Evolutionary conservation across 1,140 invertebrate genomes (phyloP).

Genomic region (Ceratina australensis): DNA sequence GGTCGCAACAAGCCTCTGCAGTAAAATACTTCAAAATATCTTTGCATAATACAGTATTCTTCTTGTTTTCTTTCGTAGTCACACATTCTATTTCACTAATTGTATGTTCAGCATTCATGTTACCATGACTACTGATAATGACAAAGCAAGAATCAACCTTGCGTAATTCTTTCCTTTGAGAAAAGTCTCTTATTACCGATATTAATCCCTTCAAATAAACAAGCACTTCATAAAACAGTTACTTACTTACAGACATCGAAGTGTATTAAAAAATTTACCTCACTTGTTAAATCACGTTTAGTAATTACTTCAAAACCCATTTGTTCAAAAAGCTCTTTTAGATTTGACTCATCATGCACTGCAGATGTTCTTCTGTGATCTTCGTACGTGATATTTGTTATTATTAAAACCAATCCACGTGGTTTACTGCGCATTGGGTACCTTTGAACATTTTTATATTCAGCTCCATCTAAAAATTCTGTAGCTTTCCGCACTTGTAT

Average conservation of each 20-base stretch:
- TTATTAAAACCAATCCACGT: slow-evolving; percentile 81
- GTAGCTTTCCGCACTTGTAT: slow-evolving; percentile 72
- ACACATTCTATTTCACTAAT: slow-evolving; percentile 67
- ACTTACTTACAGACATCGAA: not conserved
- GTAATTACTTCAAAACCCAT: slow-evolving; percentile 80
- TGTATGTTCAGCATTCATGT: slow-evolving; percentile 61
- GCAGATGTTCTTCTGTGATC: slow-evolving; percentile 75
- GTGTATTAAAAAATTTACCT: slow-evolving; percentile 59
- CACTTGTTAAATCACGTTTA: slow-evolving; percentile 73
- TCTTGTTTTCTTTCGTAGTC: slow-evolving; percentile 38
- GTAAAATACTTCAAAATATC: slow-evolving; percentile 83
- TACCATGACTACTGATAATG: slow-evolving; percentile 82
- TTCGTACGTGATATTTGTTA: slow-evolving; percentile 78
- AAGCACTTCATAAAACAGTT: not conserved
- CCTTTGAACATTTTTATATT: slow-evolving; percentile 58
- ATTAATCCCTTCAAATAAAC: slow-evolving; percentile 73
- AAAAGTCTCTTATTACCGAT: slow-evolving; percentile 68
- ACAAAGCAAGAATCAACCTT: slow-evolving; percentile 81
- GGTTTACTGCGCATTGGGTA: slow-evolving; percentile 80
- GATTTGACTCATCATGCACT: slow-evolving; percentile 77
- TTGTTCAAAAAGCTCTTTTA: slow-evolving; percentile 78
- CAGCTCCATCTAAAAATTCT: slow-evolving; percentile 67
- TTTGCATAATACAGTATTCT: slow-evolving; percentile 59
- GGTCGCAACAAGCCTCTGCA: slow-evolving; percentile 80
- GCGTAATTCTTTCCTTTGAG: slow-evolving; percentile 67